Evolutionary conservation across 2,797 vertebrate genomes (phyloP), one percentile per base, ranked within the genome.

Genomic region (Streptopelia turtur): DNA sequence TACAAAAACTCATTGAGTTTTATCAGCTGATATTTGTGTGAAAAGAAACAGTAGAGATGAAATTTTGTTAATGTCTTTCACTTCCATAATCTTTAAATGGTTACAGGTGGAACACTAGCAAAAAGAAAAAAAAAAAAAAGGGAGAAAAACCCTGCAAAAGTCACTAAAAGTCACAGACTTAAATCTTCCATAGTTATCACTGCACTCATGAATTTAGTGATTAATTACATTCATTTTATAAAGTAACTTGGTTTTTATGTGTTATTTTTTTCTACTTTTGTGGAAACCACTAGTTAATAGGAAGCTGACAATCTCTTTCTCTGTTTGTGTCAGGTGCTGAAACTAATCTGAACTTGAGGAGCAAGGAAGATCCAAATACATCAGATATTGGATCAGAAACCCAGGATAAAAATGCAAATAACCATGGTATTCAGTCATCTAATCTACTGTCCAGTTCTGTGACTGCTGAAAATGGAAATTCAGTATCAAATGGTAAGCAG

Each of bases 401-500:
- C 2, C 99, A 99, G 97, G 99, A 99, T 96, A 99, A 98, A 97
- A 99, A 99, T 45, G 99, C 99, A 96, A 99, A 99, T 97, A 99
- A 98, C 97, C 99, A 98, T 45, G 97, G 97, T 60, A 91, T 76
- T 83, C 97, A 95, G 17, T 97, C 97, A 90, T 97, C 96, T 86
- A 95, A 98, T 94, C 65, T 97, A 95, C 89, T 98, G 97, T 97
- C 98, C 22, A 98, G 95, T 91, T 97, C 98, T 8, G 87, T 98
- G 33, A 91, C 98, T 20, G 76, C 98, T 41, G 99, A 99, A 97
- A 99, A 99, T 63, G 99, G 99, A 97, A 99, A 99, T 98, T 98
- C 99, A 65, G 96, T 99, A 93, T 98, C 98, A 80, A 99, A 99
- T 24, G 99, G 99, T 99, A 98, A 98, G 94, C 43, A 60, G 16